Conservation (phyloP, 1,140 invertebrate genomes). For the Argopecten irradians region DNA sequence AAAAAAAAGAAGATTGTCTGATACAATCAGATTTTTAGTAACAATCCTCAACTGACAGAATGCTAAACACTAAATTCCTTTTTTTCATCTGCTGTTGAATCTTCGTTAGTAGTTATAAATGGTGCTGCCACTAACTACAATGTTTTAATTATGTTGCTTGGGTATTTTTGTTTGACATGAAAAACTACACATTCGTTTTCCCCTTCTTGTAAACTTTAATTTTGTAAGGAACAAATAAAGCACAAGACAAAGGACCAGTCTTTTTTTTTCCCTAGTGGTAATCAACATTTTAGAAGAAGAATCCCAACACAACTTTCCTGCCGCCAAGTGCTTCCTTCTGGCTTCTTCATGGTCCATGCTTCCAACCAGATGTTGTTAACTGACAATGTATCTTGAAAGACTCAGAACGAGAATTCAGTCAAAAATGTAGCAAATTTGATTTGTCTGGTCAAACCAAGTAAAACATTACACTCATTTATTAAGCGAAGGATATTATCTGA, state of each 20-base stretch:
- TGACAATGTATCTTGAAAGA: constrained; percentile 96
- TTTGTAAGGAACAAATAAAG: constrained; percentile 7
- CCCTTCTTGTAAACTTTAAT: constrained; percentile 21
- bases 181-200: not conserved
- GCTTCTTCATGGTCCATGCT: constrained; percentile 99
- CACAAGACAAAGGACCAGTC: constrained; percentile 31
- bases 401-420: not conserved
- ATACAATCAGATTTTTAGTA: no score
- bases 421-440: not conserved
- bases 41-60: no score
- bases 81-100: no score
- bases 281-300: constrained; percentile 98
- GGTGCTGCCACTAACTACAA: not conserved
- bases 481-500: no score
- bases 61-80: no score
- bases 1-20: no score
- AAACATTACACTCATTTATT: no score
- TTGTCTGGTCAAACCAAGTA: not conserved
- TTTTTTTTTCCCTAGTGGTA: constrained; percentile 47
- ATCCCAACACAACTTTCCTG: constrained; percentile 99
- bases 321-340: constrained; percentile 99
- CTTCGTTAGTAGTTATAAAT: no score
- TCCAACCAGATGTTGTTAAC: constrained; percentile 97
- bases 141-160: not conserved
- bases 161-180: not conserved